A percentile compares a stretch with the other conserved stretches of the same genome.
phyloP scores from a whole-genome alignment of 2,797 vertebrate species.

The Scolopax rusticola region DNA sequence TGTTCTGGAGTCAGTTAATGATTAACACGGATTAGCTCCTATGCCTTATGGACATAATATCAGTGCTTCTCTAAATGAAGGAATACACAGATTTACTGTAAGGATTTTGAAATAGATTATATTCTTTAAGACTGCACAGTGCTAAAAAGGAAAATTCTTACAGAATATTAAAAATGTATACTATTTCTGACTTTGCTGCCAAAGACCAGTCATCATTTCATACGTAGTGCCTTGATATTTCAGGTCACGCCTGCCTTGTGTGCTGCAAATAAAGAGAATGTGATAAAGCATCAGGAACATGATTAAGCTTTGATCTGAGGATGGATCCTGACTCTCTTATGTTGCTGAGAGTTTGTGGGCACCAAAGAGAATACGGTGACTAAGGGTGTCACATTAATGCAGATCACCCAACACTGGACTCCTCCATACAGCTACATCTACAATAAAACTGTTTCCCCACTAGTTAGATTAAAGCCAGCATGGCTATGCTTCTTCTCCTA shows the following conservation, averaged over 20 bases:
- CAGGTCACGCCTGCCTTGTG: not conserved
- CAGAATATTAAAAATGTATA: not conserved
- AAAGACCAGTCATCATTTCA: not conserved
- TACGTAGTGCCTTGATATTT: not conserved
- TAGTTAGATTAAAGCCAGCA: not conserved
- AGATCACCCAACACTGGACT: not conserved
- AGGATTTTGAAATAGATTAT: not conserved
- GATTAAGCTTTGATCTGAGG: not conserved
- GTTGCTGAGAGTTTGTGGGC: not conserved
- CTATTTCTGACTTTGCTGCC: not conserved
- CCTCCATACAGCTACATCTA: not conserved
- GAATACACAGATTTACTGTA: not conserved
- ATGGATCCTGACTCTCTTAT: not conserved
- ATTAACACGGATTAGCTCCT: not conserved
- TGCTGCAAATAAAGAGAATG: not conserved
- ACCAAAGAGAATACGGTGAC: not conserved
- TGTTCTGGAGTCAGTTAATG: constrained; percentile 9
- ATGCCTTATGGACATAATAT: not conserved
- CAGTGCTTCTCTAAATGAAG: not conserved
- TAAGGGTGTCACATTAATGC: not conserved
- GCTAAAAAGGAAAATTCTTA: not conserved
- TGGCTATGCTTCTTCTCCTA: not conserved
- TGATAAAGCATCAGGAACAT: not conserved
- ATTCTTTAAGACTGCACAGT: not conserved
- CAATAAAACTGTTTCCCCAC: not conserved